Base-by-base conservation (phyloP, 30 jellyfish, hydroid and myxozoan genomes). In the Cassiopea xamachana region DNA sequence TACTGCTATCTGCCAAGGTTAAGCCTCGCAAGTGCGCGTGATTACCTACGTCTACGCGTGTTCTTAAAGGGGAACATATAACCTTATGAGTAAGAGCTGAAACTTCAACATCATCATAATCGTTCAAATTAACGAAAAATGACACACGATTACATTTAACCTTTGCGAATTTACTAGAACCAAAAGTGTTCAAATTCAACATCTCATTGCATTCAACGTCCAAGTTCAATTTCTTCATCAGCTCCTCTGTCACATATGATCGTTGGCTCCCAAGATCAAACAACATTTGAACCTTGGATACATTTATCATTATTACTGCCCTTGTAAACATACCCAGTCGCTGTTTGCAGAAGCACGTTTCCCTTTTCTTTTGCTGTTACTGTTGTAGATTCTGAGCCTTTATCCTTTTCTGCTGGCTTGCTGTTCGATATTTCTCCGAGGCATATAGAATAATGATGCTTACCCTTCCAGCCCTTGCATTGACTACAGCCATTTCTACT, bases 261-360 rank as follows among this genome's bases (percentile, higher is more conserved):
- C 87, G 50, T 61, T 89, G 96, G 51, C 96, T 89, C 2, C 96
- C 96, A 1, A 27, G 45, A 39, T 89, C 96, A 14, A 89, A 89
- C 87, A 89, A 7, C 2, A 81, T 80, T 3, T 48, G 46, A 1
- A 79, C 90, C 45, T n/a, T 50, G 13, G 67, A 16, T 68, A 48
- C 68, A 12, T 60, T 77, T 44, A n/a, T 74, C 27, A n/a, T n/a
- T n/a, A n/a, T 16, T 48, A 47, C 48, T 62, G 5, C 51, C 77
- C 8, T 60, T 74, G 67, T 1, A 61, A n/a, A 71, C 94, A 58
- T 7, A 27, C 2, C 83, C 75, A 16, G 51, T 60, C n/a, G 94
- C 94, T 1, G 89, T 86, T 75, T 75, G 84, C 67, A 75, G 27
- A 18, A 75, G 7, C 14, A 75, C 68, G 4, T 51, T 51, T 13